These are phyloP conservation scores for Teleogryllus occipitalis DNA, from an alignment of 1,140 invertebrate genomes.

Conservation along the genomic window DNA sequence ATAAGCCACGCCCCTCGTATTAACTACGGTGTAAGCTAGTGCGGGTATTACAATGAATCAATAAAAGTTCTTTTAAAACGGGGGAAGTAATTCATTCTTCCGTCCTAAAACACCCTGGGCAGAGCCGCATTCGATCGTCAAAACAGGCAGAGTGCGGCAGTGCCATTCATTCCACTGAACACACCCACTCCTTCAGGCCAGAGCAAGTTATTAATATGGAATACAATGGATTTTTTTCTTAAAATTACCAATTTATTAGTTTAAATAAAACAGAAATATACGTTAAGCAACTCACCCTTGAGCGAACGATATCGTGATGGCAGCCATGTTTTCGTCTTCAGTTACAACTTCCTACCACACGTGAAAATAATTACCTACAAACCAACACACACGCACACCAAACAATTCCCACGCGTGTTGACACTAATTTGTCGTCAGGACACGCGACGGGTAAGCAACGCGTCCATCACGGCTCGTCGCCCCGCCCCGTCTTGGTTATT, in stretches of 20 bases:
- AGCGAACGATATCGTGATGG: conserved; percentile 13
- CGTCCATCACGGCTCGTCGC: conserved; percentile 26
- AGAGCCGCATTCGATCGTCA: neutral
- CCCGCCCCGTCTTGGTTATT: conserved; percentile 29
- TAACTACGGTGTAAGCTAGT: no score
- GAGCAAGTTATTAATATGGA: no score
- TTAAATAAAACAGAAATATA: no score
- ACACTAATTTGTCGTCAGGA: conserved; percentile 27
- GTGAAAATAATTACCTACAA: conserved; percentile 18
- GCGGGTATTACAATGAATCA: no score
- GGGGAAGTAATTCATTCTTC: no score
- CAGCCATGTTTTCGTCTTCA: conserved; percentile 16
- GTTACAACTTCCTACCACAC: conserved; percentile 14
- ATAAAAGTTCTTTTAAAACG: no score
- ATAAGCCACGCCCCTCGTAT: neutral
- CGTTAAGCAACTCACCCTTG: conserved; percentile 10
- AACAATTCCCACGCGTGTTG: conserved; percentile 16
- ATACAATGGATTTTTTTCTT: no score
- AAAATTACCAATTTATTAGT: no score
- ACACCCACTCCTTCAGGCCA: neutral
- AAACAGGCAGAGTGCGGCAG: neutral
- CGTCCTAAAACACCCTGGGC: no score
- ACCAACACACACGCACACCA: conserved; percentile 15
- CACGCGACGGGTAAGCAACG: conserved; percentile 28
- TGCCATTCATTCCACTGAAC: neutral